These are phyloP conservation scores for Pterostichus niger DNA, from an alignment of 2,888 invertebrate species.

Conservation along the genomic window DNA sequence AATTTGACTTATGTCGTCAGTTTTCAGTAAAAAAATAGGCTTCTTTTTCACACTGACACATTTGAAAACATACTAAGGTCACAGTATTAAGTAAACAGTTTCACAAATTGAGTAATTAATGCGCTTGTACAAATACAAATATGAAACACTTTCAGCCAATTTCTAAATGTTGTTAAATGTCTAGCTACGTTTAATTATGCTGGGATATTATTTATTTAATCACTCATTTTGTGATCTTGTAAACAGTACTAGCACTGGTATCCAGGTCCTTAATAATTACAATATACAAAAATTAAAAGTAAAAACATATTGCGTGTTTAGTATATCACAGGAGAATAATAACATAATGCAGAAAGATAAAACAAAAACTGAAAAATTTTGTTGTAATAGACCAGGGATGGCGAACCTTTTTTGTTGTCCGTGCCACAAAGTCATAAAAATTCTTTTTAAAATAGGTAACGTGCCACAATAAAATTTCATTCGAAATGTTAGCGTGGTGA, in stretches of 20 bases:
- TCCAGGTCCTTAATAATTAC: too few species aligned
- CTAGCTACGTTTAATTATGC: too few species aligned
- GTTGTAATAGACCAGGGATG: neutral
- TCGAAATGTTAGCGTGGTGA: too few species aligned
- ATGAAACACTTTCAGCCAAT: constrained; percentile 15
- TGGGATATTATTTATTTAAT: too few species aligned
- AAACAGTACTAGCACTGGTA: too few species aligned
- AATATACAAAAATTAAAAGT: too few species aligned
- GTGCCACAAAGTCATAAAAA: constrained; percentile 44
- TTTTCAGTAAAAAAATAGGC: neutral
- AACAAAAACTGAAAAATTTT: too few species aligned
- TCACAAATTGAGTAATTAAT: constrained; percentile 48
- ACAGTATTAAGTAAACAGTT: constrained; percentile 39
- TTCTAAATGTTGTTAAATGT: constrained; percentile 31
- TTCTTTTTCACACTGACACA: constrained; percentile 9
- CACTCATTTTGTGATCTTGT: too few species aligned
- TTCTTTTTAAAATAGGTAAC: constrained; percentile 34
- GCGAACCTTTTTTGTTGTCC: constrained; percentile 24
- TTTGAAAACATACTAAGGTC: constrained; percentile 42
- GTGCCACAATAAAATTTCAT: too few species aligned
- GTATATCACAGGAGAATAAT: too few species aligned
- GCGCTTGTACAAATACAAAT: constrained; percentile 5
- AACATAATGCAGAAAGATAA: too few species aligned
- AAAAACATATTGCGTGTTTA: too few species aligned
- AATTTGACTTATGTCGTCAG: neutral